Conservation (phyloP, 2,113 vertebrate genomes). For the Cryptoleucopteryx plumbea region DNA sequence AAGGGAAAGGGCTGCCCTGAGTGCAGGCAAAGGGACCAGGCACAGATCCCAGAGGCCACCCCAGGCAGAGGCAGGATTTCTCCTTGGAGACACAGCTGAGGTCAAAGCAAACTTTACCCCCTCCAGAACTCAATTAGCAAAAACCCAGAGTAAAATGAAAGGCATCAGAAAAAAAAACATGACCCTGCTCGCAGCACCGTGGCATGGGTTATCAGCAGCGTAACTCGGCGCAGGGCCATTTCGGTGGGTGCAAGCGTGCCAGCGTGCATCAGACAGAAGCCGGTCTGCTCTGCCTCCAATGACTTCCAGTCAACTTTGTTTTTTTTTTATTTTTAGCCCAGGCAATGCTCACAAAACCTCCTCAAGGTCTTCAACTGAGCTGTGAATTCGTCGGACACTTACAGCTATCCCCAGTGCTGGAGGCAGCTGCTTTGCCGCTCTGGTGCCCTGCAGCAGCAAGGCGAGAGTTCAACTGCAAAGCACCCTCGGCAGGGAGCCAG, state of each 20-base stretch:
- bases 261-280: background rate
- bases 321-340: background rate
- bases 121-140: background rate
- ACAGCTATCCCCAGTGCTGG: background rate
- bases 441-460: background rate
- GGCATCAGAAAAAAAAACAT: background rate
- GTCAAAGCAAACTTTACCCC: background rate
- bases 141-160: background rate
- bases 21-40: background rate
- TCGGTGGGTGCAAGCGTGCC: background rate
- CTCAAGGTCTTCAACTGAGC: background rate
- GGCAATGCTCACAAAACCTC: background rate
- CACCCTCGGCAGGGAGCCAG: background rate
- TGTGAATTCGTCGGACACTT: background rate
- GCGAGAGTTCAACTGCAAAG: background rate
- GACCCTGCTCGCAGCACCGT: rapidly evolving
- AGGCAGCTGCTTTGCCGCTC: background rate
- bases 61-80: background rate
- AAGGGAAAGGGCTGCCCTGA: background rate
- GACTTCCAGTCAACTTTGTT: background rate
- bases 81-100: background rate
- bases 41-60: background rate
- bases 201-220: background rate
- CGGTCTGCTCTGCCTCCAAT: background rate
- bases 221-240: background rate